Evolutionary conservation across 2,113 vertebrate species (phyloP), one percentile per base, ranked within the genome.

Genomic region (Lipophrys pholis): DNA sequence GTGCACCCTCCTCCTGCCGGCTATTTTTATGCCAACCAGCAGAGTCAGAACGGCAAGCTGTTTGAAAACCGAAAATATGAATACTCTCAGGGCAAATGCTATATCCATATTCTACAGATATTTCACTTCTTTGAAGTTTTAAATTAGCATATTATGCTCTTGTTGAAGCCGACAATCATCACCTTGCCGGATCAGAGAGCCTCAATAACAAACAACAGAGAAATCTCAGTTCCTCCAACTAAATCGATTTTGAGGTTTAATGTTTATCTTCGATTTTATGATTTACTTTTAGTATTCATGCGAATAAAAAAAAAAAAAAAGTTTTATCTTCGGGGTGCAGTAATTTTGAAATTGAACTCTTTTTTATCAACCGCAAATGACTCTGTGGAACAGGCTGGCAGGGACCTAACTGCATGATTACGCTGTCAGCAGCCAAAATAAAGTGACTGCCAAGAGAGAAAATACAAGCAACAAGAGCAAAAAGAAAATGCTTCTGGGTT

Each of bases 201-300:
- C 48, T 17, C 35, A 11, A 49, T 57, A 14, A 75, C 11, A 14
- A 70, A 74, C 40, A 64, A 63, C 14, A 53, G 60, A 67, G 39
- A 81, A 42, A 55, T 54, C 46, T 1, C 10, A 2, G 48, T 62
- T 66, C 68, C 12, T 45, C 39, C 45, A 17, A 54, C 71, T 76
- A 76, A 71, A 89, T 87, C 66, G 80, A 36, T 63, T 52, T 38
- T 89, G 87, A 51, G 73, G 81, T 84, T 85, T 85, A 81, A 84
- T 88, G 76, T 76, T 74, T 59, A 74, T 81, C 15, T 67, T 81
- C 35, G 38, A 72, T 65, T 77, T 55, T 65, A 65, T 58, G 38
- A 59, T 66, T 76, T 54, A 59, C 42, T 2, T 79, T 57, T 38
- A 59, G 64, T 73, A 60, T 78, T 76, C 55, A 73, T 68, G 48